A percentile compares a stretch with the other conserved stretches of the same genome.
phyloP scores from a whole-genome alignment of 2,888 invertebrate genomes.

The Pyrochroa serraticornis region DNA sequence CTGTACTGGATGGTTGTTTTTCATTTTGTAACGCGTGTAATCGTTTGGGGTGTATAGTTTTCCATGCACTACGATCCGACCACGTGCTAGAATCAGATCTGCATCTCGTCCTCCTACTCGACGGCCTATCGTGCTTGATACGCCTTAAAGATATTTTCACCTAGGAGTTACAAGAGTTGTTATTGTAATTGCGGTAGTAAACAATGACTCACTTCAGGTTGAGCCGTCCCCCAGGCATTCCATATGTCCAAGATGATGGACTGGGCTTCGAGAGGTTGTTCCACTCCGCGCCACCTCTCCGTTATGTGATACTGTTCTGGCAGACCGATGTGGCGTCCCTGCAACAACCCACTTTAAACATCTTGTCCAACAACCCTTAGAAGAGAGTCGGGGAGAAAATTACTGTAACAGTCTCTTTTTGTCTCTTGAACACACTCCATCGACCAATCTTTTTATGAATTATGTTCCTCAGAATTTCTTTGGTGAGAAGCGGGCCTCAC shows the following conservation, averaged over 20 bases:
- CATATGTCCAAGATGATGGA: constrained; percentile 78
- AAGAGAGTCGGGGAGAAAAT: too few relatives aligned
- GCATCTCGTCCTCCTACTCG: constrained; percentile 51
- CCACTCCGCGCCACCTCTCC: constrained; percentile 80
- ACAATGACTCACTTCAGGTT: constrained; percentile 63
- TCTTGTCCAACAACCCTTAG: too few relatives aligned
- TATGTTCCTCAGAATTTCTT: too few relatives aligned
- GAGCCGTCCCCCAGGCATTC: constrained; percentile 79
- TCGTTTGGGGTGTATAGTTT: constrained; percentile 58
- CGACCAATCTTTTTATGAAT: too few relatives aligned
- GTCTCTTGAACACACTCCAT: too few relatives aligned
- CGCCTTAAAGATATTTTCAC: constrained; percentile 58
- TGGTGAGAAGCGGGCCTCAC: too few relatives aligned
- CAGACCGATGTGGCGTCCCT: constrained; percentile 53
- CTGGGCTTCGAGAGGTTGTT: constrained; percentile 72
- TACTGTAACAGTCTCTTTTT: too few relatives aligned
- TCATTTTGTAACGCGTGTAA: constrained; percentile 54
- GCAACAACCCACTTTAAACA: constrained; percentile 22
- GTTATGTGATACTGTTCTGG: constrained; percentile 70
- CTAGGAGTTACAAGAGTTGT: constrained; percentile 35
- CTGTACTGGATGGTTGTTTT: constrained; percentile 58
- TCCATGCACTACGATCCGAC: constrained; percentile 53
- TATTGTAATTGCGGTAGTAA: background rate
- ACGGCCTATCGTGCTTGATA: constrained; percentile 48
- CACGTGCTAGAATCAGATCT: constrained; percentile 53